A percentile compares a stretch with the other conserved stretches of the same genome.
Conservation (phyloP, 2,888 invertebrate genomes). For the Tridacna gigas region DNA sequence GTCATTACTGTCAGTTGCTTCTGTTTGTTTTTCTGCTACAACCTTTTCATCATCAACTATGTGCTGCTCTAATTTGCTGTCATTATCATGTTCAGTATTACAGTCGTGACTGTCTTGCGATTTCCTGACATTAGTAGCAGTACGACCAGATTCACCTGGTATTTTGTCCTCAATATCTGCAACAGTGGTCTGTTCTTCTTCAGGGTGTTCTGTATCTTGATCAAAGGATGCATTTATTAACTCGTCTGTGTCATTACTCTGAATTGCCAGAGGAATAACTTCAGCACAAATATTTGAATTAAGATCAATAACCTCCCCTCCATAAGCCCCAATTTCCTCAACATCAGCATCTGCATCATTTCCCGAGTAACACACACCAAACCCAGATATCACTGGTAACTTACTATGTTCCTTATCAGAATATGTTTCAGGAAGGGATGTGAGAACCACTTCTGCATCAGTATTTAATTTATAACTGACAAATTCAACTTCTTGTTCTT, state of each 20-base stretch:
- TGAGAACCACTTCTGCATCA: slow-evolving; percentile 54
- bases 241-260: not conserved
- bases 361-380: slow-evolving; percentile 50
- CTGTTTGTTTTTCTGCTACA: not conserved
- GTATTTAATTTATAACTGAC: slow-evolving; percentile 56
- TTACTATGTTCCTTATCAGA: not conserved
- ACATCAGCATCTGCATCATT: slow-evolving; percentile 45
- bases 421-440: slow-evolving; percentile 36
- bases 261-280: slow-evolving; percentile 7
- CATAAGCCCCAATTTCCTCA: not conserved
- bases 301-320: slow-evolving; percentile 1
- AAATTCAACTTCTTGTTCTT: slow-evolving; percentile 39
- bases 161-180: not conserved
- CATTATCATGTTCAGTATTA: no score
- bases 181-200: not conserved
- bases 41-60: not conserved
- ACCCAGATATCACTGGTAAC: slow-evolving; percentile 40
- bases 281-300: slow-evolving; percentile 15
- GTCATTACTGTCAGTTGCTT: not conserved
- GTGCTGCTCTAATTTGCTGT: no score
- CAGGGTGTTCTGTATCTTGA: not conserved
- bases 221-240: not conserved
- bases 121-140: no score
- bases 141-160: no score
- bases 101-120: no score